A percentile compares a stretch with the other conserved stretches of the same genome.
Conservation (phyloP, 2,888 invertebrate genomes). For the Catocala sponsa region DNA sequence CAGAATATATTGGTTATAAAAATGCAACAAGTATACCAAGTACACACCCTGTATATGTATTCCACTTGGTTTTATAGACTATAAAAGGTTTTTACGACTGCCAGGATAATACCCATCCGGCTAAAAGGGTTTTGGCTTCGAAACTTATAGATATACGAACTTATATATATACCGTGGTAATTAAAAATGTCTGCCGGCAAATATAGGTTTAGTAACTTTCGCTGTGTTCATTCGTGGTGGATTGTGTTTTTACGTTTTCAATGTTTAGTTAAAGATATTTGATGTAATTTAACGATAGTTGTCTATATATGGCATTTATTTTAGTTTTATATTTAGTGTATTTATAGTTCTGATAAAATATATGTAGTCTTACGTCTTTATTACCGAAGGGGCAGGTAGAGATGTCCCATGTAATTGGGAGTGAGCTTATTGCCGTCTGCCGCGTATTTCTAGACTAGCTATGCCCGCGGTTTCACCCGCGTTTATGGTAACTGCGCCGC, state of each 20-base stretch:
- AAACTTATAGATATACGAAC: conserved; percentile 53
- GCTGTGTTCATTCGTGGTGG: conserved; percentile 8
- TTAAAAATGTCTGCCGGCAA: conserved; percentile 75
- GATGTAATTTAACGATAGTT: too few relatives aligned
- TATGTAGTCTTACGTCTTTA: too few relatives aligned
- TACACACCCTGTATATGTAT: conserved; percentile 74
- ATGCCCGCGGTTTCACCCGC: too few relatives aligned
- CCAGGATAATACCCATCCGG: conserved; percentile 84
- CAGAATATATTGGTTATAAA: conserved; percentile 87
- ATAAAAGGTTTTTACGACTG: conserved; percentile 82
- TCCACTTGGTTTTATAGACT: conserved; percentile 85
- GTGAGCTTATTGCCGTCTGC: too few relatives aligned
- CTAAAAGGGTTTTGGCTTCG: conserved; percentile 82
- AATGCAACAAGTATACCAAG: conserved; percentile 86
- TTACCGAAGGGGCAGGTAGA: too few relatives aligned
- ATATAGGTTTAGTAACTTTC: conserved; percentile 37
- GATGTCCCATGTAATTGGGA: too few relatives aligned
- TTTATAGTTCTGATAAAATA: too few relatives aligned
- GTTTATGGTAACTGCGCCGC: too few relatives aligned
- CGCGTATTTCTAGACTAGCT: too few relatives aligned
- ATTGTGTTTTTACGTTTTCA: not conserved
- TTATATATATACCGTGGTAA: conserved; percentile 60
- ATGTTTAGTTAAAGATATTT: too few relatives aligned
- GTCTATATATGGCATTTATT: too few relatives aligned
- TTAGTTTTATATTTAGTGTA: too few relatives aligned